phyloP scores from a whole-genome alignment of 2,113 vertebrate genomes.

The Xiphias gladius region DNA sequence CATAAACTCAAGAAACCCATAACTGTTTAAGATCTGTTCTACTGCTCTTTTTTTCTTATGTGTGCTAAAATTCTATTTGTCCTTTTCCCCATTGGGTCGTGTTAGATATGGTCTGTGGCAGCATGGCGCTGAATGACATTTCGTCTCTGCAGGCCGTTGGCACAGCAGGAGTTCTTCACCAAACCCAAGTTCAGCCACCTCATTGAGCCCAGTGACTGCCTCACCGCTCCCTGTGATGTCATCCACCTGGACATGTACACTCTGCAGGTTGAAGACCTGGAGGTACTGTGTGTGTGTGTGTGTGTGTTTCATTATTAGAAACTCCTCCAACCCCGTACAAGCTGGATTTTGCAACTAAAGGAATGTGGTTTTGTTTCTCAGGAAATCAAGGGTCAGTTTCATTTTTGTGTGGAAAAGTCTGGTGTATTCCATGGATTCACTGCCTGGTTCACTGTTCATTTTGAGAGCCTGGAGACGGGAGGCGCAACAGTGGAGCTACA shows the following conservation, averaged over 20 bases:
- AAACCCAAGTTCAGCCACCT: constrained; percentile 88
- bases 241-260: constrained; percentile 86
- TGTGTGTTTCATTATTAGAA: not conserved
- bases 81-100: not conserved
- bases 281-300: constrained; percentile 72
- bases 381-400: constrained; percentile 83
- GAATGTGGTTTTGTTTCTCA: constrained; percentile 59
- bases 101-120: not conserved
- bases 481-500: constrained; percentile 79
- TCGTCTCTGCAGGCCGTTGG: constrained; percentile 80
- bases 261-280: constrained; percentile 84
- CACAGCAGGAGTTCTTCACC: constrained; percentile 87
- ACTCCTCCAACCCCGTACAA: not conserved
- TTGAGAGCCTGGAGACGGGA: constrained; percentile 78
- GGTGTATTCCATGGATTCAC: constrained; percentile 84
- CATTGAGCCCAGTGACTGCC: constrained; percentile 83
- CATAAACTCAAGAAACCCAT: not conserved
- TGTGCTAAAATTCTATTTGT: not conserved
- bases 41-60: not conserved
- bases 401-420: constrained; percentile 77
- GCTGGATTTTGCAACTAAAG: not conserved
- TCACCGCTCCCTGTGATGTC: constrained; percentile 80
- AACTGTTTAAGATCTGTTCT: not conserved
- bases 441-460: constrained; percentile 85
- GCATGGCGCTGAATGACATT: not conserved